Evolutionary conservation across 2,797 vertebrate species (phyloP).

Genomic region (Lagorchestes hirsutus): DNA sequence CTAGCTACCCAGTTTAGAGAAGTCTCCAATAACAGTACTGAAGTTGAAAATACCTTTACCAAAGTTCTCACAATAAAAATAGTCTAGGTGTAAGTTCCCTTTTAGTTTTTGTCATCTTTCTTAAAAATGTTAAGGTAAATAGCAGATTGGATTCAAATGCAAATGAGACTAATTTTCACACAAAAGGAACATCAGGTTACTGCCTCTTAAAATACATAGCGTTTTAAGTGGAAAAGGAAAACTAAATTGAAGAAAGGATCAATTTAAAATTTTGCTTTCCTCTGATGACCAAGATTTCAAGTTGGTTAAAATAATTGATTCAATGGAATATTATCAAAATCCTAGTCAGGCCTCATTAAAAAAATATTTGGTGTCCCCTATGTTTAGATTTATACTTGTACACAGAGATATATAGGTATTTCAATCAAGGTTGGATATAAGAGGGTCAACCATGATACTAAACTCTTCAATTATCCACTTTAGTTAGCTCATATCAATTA

Average conservation of each 20-base stretch:
- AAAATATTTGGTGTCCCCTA: not conserved
- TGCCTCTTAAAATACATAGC: not conserved
- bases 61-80: not conserved
- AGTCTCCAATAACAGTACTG: not conserved
- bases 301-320: not conserved
- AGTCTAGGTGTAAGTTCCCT: not conserved
- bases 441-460: not conserved
- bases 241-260: not conserved
- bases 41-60: not conserved
- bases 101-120: not conserved
- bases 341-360: not conserved
- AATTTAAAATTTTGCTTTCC: not conserved
- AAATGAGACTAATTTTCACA: not conserved
- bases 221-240: not conserved
- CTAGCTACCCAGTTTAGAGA: not conserved
- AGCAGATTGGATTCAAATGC: not conserved
- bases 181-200: not conserved
- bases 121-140: not conserved
- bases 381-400: not conserved
- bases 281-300: not conserved
- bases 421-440: not conserved
- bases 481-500: not conserved
- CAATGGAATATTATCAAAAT: not conserved
- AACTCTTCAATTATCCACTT: not conserved
- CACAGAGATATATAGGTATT: not conserved